phyloP scores from a whole-genome alignment of 2,888 invertebrate genomes.

The Cephus nigrinus region DNA sequence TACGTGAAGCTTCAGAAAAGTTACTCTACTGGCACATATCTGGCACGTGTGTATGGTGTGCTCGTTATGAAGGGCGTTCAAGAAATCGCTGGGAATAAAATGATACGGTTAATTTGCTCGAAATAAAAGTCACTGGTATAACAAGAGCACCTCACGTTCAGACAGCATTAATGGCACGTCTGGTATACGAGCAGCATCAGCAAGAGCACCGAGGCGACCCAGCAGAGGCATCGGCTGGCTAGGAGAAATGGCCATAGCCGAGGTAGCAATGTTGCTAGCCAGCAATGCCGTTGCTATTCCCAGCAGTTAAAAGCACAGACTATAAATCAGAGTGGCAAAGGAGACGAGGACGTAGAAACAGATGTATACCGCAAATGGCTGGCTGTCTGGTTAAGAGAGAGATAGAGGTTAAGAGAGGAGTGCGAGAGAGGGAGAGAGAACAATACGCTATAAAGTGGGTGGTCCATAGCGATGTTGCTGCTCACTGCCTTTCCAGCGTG shows the following conservation, averaged over 20 bases:
- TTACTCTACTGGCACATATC: background rate
- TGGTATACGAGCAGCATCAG: background rate
- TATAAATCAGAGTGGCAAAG: constrained; percentile 46
- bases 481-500: constrained; percentile 44
- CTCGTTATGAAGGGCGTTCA: background rate
- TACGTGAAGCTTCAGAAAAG: background rate
- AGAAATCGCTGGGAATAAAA: background rate
- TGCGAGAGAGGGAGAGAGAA: constrained; percentile 10
- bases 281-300: constrained; percentile 16
- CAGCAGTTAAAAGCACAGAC: constrained; percentile 44
- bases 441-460: constrained; percentile 42
- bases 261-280: constrained; percentile 1
- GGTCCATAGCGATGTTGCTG: constrained; percentile 39
- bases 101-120: constrained; percentile 8
- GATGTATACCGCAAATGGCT: constrained; percentile 49
- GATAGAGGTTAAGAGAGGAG: constrained; percentile 12
- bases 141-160: background rate
- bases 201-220: background rate
- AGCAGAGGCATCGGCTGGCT: background rate
- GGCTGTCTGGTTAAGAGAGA: constrained; percentile 22
- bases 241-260: background rate
- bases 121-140: constrained; percentile 15
- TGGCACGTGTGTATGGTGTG: background rate
- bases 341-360: constrained; percentile 43
- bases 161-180: background rate